Evolutionary conservation across 2,888 invertebrate species (phyloP), one percentile per base, ranked within the genome.

Genomic region (Lycia hirtaria): DNA sequence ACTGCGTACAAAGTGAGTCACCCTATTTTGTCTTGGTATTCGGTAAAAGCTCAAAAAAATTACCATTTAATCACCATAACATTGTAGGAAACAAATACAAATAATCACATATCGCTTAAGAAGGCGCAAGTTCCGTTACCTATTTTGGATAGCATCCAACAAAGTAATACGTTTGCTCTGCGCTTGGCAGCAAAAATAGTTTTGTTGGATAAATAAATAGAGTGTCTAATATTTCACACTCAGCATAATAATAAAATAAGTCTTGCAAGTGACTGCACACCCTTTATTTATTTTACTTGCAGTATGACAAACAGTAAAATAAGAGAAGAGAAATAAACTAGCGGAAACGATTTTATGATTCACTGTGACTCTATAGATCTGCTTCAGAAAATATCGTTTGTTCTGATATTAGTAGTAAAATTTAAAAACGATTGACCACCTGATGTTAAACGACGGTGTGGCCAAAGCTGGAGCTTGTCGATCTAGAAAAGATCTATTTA

Each of bases 61-160:
- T 4, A 9, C 22, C 32, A 20, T 33, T 44, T 17, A 45, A 45
- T 33, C 33, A 14, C 45, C 33, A 32, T 40, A 38, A 41, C 17
- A 20, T 15, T 19, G 26, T 14, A 47, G n/a, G 37, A 17, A 59
- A 15, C 24, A 48, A 44, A 48, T 17, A 48, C 52, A 45, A 48
- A 60, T 52, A 49, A 45, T 49, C 28, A 51, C 48, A 57, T 28
- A 52, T 57, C 50, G 62, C 45, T 67, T 69, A 64, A 67, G 62
- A 69, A 56, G 33, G 52, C 56, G 37, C 48, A 60, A 64, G 64
- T 67, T 60, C 62, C 72, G 63, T 71, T 73, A 76, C 72, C 67
- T 71, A 69, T 68, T 73, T 75, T 83, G 83, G 83, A 79, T 66
- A 47, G 64, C 57, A 67, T 81, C 83, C 83, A 82, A 78, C 62